These are phyloP conservation scores for Erebia ligea DNA, from an alignment of 2,888 invertebrate genomes.

Conservation along the genomic window DNA sequence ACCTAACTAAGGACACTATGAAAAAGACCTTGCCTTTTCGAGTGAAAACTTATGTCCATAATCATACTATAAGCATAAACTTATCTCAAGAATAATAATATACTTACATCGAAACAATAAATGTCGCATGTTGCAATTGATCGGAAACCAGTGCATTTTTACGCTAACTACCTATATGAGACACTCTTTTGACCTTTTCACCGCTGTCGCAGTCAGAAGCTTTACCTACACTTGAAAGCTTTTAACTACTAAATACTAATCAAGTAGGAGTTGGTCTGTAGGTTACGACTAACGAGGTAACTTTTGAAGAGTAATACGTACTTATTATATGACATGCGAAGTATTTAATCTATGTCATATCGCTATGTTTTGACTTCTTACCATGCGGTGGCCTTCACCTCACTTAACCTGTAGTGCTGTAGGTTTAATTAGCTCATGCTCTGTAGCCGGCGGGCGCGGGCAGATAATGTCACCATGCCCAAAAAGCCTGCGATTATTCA, in stretches of 20 bases:
- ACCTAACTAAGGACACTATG: too few species aligned
- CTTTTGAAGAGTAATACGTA: not conserved
- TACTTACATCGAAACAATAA: slow-evolving; percentile 11
- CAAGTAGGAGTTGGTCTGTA: not conserved
- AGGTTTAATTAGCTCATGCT: slow-evolving; percentile 49
- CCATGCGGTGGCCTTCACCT: slow-evolving; percentile 53
- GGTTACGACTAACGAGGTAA: not conserved
- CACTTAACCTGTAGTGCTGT: slow-evolving; percentile 46
- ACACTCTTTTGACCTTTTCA: slow-evolving; percentile 13
- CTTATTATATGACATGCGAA: not conserved
- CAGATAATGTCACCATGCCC: slow-evolving; percentile 45
- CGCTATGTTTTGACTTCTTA: not conserved
- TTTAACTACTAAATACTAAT: not conserved
- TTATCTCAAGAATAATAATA: slow-evolving; percentile 1
- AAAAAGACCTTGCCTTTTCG: not conserved
- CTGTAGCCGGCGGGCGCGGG: slow-evolving; percentile 41
- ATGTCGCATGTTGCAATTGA: slow-evolving; percentile 8
- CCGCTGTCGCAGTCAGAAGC: not conserved
- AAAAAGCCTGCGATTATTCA: slow-evolving; percentile 48
- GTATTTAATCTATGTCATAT: not conserved
- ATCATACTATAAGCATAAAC: too few species aligned
- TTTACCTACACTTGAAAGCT: slow-evolving; percentile 3
- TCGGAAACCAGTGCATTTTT: slow-evolving; percentile 21
- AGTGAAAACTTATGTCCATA: not conserved
- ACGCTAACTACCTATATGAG: not conserved